Conservation (phyloP, 2,888 invertebrate genomes). For the Ormyrus pomaceus region DNA sequence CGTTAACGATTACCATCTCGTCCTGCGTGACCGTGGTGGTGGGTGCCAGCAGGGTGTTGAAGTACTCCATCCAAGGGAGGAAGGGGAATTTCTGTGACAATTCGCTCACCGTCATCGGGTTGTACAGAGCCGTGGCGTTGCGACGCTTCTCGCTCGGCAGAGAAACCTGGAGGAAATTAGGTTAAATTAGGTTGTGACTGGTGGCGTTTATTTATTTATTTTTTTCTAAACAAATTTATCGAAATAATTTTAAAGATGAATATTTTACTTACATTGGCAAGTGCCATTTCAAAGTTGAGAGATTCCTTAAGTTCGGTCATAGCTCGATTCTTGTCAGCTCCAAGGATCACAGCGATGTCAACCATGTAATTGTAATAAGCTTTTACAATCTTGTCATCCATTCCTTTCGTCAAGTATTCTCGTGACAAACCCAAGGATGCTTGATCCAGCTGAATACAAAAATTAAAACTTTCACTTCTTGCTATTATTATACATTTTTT, state of each 20-base stretch:
- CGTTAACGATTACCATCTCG: constrained; percentile 90
- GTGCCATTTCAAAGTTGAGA: constrained; percentile 90
- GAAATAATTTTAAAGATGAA: background rate
- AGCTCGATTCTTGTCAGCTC: constrained; percentile 84
- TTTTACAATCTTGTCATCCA: constrained; percentile 89
- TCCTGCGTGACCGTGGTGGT: constrained; percentile 80
- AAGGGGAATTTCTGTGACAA: constrained; percentile 85
- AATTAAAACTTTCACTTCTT: background rate
- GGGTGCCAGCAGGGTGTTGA: constrained; percentile 86
- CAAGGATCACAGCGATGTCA: constrained; percentile 89
- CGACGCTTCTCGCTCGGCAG: constrained; percentile 90
- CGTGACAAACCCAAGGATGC: constrained; percentile 89
- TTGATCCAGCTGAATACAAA: constrained; percentile 86
- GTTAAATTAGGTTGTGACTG: too few species aligned
- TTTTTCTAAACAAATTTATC: too few species aligned
- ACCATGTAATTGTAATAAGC: constrained; percentile 93
- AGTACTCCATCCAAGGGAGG: constrained; percentile 89
- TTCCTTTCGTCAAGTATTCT: constrained; percentile 90
- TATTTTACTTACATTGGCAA: constrained; percentile 88
- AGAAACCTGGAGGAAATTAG: constrained; percentile 62
- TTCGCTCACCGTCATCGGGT: constrained; percentile 90
- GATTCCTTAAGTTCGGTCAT: constrained; percentile 86
- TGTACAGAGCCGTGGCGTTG: constrained; percentile 91
- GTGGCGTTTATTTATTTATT: too few species aligned
- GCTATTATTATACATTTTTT: background rate